A percentile compares a stretch with the other conserved stretches of the same genome.
phyloP scores from a whole-genome alignment of 1,140 invertebrate genomes.

The Ladona fulva region DNA sequence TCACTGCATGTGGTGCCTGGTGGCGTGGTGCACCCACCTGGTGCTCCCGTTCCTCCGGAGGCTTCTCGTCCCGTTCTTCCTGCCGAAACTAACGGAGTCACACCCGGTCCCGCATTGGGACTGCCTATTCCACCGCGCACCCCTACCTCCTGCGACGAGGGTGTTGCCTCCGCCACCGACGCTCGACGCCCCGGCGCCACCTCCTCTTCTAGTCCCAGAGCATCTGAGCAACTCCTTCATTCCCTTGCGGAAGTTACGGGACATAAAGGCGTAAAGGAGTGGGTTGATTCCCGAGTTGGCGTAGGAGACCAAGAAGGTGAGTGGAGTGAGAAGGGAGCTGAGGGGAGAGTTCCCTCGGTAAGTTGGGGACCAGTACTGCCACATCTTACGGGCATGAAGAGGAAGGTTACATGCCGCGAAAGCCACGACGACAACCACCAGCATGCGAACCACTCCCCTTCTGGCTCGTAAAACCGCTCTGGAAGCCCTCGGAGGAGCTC shows the following conservation, averaged over 20 bases:
- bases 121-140: neutral
- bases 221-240: neutral
- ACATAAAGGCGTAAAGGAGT: slow-evolving; percentile 73
- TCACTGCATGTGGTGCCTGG: neutral
- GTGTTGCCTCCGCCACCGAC: neutral
- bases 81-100: neutral
- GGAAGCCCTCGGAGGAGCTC: slow-evolving; percentile 40
- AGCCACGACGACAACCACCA: slow-evolving; percentile 70
- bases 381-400: slow-evolving; percentile 72
- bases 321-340: slow-evolving; percentile 64
- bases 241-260: slow-evolving; percentile 39
- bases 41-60: neutral
- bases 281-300: slow-evolving; percentile 79
- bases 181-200: neutral
- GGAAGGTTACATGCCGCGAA: slow-evolving; percentile 79
- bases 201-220: neutral
- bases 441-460: slow-evolving; percentile 50
- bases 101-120: neutral
- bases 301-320: slow-evolving; percentile 75
- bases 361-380: slow-evolving; percentile 52
- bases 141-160: neutral
- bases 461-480: slow-evolving; percentile 28
- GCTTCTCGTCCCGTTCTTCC: neutral
- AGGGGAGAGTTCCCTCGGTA: slow-evolving; percentile 55
- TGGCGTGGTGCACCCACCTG: neutral